Conservation (phyloP, 2,113 vertebrate species). For the Pandion haliaetus region DNA sequence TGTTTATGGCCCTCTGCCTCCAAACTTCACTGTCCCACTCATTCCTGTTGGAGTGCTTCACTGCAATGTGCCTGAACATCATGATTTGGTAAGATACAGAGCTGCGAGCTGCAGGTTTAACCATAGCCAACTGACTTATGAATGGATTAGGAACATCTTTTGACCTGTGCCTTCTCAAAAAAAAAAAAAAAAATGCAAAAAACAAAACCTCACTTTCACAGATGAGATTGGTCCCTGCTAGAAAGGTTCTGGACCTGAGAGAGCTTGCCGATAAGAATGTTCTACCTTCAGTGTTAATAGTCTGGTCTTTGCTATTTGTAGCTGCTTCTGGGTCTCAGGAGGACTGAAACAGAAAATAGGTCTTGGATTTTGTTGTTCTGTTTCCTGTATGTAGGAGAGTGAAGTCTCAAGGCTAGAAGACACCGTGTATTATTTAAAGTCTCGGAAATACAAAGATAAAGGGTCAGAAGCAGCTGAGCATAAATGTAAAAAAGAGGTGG, state of each 20-base stretch:
- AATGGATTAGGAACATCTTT: background rate
- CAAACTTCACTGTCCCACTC: slow-evolving; percentile 69
- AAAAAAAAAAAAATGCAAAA: background rate
- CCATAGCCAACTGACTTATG: background rate
- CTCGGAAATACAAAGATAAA: slow-evolving; percentile 26
- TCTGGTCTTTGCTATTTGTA: background rate
- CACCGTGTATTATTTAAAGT: slow-evolving; percentile 68
- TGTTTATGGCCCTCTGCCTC: slow-evolving; percentile 73
- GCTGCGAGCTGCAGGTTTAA: background rate
- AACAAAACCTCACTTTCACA: background rate
- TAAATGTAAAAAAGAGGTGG: slow-evolving; percentile 39
- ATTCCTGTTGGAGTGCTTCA: slow-evolving; percentile 76
- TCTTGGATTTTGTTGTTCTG: background rate
- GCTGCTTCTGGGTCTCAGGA: background rate
- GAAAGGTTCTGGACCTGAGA: background rate
- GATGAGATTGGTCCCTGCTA: background rate
- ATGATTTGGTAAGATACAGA: slow-evolving; percentile 73
- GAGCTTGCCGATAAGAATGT: background rate
- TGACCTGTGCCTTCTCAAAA: background rate
- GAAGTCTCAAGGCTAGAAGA: slow-evolving; percentile 75
- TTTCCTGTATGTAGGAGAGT: slow-evolving; percentile 65
- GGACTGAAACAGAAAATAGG: background rate
- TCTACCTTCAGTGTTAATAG: background rate
- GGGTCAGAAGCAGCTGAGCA: slow-evolving; percentile 2
- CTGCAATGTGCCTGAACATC: slow-evolving; percentile 81